These are phyloP conservation scores for Chrysina gloriosa DNA, from an alignment of 2,888 invertebrate genomes.

Conservation along the genomic window DNA sequence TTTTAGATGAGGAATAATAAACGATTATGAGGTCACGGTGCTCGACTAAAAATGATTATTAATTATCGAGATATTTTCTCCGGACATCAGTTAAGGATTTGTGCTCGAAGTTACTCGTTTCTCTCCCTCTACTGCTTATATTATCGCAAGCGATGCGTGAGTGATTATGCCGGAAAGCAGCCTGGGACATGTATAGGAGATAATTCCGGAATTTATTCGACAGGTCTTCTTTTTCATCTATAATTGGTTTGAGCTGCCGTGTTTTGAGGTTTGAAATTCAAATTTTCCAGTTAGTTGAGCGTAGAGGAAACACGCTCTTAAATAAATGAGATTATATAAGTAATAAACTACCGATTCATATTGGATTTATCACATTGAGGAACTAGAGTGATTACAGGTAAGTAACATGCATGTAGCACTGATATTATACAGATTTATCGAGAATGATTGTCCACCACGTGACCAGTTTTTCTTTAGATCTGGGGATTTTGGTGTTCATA, in stretches of 20 bases:
- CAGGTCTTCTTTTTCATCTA: neutral
- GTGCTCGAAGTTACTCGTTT: neutral
- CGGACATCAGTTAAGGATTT: slow-evolving; percentile 5
- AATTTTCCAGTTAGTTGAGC: neutral
- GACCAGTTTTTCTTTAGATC: too few relatives aligned
- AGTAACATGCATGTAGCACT: too few relatives aligned
- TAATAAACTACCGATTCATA: too few relatives aligned
- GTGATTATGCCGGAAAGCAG: slow-evolving; percentile 5
- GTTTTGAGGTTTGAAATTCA: neutral
- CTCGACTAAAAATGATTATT: slow-evolving; percentile 35
- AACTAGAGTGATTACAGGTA: too few relatives aligned
- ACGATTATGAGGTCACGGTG: slow-evolving; percentile 40
- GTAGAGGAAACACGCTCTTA: too few relatives aligned
- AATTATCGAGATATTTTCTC: slow-evolving; percentile 30
- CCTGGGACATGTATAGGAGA: neutral
- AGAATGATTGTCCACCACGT: too few relatives aligned
- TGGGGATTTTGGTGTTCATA: too few relatives aligned
- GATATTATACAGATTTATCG: too few relatives aligned
- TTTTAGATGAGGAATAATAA: slow-evolving; percentile 37
- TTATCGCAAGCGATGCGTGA: neutral
- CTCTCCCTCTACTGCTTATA: slow-evolving; percentile 6
- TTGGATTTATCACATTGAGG: too few relatives aligned
- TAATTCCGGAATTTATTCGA: slow-evolving; percentile 23
- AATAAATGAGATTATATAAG: too few relatives aligned
- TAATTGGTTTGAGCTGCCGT: slow-evolving; percentile 10